Conservation (phyloP, 30 jellyfish, hydroid and myxozoan species). For the Turritopsis dohrnii region DNA sequence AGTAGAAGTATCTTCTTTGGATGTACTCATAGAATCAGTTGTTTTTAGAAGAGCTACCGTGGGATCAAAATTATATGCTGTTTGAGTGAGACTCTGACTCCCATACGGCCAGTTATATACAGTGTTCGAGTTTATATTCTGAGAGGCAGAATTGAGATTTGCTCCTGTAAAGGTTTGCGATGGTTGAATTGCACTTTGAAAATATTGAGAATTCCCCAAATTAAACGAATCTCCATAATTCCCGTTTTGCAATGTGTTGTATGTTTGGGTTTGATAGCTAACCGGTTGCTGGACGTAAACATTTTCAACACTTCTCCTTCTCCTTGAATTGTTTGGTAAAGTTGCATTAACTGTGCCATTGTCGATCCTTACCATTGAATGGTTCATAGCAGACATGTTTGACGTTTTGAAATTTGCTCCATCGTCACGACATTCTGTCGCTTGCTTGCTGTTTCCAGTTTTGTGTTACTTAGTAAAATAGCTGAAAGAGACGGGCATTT, state of each 20-base stretch:
- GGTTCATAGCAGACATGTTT: neutral
- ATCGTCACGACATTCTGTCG: neutral
- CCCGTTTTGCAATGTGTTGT: neutral
- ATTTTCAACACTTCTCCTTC: neutral
- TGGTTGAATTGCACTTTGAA: neutral
- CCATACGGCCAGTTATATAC: neutral
- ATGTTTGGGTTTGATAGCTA: neutral
- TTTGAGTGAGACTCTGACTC: neutral
- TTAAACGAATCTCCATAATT: neutral
- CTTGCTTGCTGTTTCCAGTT: neutral
- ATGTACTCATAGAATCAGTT: neutral
- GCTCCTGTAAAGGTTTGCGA: neutral
- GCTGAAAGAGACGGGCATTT: constrained; percentile 4
- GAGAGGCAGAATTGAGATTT: neutral
- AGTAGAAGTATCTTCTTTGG: neutral
- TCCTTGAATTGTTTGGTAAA: neutral
- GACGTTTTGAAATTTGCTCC: neutral
- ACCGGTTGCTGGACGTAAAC: neutral
- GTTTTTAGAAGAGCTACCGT: neutral
- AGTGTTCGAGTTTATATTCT: neutral
- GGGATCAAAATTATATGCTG: neutral
- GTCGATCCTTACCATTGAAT: neutral
- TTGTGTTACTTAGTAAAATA: constrained; percentile 21
- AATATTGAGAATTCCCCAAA: neutral
- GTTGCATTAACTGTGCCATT: neutral